phyloP scores from a whole-genome alignment of 1,140 invertebrate genomes.

The Drosophila bipectinata region DNA sequence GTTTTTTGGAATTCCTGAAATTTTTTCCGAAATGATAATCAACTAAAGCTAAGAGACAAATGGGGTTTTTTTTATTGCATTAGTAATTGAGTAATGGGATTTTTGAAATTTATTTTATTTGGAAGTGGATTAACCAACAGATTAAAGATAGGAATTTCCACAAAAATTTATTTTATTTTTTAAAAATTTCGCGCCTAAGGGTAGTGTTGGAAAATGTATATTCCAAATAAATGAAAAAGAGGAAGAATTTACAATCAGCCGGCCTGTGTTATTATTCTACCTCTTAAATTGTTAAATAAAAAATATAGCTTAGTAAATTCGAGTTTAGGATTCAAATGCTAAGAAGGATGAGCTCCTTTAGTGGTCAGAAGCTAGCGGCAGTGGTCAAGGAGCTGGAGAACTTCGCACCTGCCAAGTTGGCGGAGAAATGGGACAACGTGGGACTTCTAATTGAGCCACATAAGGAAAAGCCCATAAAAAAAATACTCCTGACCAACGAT shows the following conservation, averaged over 20 bases:
- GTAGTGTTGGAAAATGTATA: neutral
- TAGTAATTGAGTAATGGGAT: too few species aligned
- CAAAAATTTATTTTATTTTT: neutral
- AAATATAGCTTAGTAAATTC: neutral
- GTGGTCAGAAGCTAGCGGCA: conserved; percentile 85
- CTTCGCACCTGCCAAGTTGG: conserved; percentile 89
- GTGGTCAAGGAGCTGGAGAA: conserved; percentile 88
- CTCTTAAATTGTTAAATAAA: neutral
- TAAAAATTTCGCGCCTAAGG: neutral
- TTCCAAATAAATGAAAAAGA: neutral
- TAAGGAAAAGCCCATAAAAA: conserved; percentile 85
- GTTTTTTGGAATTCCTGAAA: too few species aligned
- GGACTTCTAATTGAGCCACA: conserved; percentile 94
- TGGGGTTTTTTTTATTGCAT: too few species aligned
- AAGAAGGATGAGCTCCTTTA: conserved; percentile 49
- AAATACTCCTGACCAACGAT: conserved; percentile 96
- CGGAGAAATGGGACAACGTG: conserved; percentile 98
- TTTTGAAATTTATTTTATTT: too few species aligned
- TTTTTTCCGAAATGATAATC: too few species aligned
- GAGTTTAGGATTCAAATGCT: conserved; percentile 15
- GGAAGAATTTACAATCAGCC: neutral
- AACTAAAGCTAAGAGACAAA: too few species aligned
- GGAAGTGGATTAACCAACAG: too few species aligned
- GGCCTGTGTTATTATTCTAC: neutral
- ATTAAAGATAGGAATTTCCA: too few species aligned